Evolutionary conservation across 2,797 vertebrate species (phyloP).

Genomic region (Corythornis leucogaster): DNA sequence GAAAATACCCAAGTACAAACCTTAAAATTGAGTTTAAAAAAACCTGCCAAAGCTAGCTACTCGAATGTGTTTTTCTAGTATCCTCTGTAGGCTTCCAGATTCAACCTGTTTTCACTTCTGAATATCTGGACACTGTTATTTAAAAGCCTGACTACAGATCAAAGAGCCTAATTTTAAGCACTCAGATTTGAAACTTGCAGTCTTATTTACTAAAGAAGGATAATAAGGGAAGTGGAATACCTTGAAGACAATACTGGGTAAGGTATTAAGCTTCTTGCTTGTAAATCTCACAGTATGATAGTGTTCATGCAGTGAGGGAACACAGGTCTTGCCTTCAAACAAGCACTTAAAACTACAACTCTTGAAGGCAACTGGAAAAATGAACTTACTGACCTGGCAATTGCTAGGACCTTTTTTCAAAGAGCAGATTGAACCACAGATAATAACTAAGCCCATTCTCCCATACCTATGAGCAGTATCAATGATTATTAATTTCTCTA

Average conservation of each 20-base stretch:
- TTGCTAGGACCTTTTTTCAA: conserved; percentile 4
- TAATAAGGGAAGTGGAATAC: conserved; percentile 40
- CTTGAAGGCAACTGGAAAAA: conserved; percentile 8
- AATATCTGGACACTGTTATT: neutral
- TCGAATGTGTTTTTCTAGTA: neutral
- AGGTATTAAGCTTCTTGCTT: conserved; percentile 43
- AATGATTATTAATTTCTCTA: neutral
- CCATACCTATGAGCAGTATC: neutral
- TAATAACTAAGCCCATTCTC: neutral
- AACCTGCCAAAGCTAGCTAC: neutral
- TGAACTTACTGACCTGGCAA: conserved; percentile 44
- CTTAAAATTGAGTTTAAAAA: neutral
- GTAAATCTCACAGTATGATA: conserved; percentile 66
- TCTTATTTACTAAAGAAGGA: conserved; percentile 26
- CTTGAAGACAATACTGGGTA: conserved; percentile 39
- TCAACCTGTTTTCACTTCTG: neutral
- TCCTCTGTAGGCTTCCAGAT: neutral
- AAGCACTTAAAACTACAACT: conserved; percentile 43
- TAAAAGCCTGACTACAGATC: conserved; percentile 31
- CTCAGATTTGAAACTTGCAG: conserved; percentile 20
- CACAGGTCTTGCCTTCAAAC: conserved; percentile 34
- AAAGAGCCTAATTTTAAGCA: conserved; percentile 35
- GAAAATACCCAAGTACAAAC: neutral
- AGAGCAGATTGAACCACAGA: neutral
- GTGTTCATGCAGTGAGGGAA: conserved; percentile 14